These are phyloP conservation scores for Noctilio leporinus DNA, from an alignment of 2,113 vertebrate genomes.

Conservation along the genomic window DNA sequence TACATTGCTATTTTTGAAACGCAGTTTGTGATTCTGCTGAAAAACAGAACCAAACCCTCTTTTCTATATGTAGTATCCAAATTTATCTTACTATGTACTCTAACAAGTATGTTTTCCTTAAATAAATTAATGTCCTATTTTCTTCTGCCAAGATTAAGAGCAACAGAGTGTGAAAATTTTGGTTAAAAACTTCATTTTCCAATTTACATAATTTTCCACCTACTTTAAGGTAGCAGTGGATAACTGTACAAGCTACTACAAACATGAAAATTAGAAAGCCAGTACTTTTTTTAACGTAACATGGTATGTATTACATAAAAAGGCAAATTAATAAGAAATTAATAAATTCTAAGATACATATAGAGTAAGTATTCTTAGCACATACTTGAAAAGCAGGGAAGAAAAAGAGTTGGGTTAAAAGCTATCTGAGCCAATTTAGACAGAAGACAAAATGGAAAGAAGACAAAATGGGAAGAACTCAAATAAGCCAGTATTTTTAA, in stretches of 20 bases:
- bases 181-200: slow-evolving; percentile 9
- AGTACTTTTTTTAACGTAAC: neutral
- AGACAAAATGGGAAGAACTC: neutral
- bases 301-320: neutral
- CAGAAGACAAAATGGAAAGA: neutral
- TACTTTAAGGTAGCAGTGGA: neutral
- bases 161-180: neutral
- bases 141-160: neutral
- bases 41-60: neutral
- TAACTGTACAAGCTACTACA: neutral
- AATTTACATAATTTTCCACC: neutral
- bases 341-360: neutral
- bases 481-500: neutral
- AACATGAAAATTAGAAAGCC: slow-evolving; percentile 11
- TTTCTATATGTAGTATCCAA: neutral
- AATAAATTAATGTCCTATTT: slow-evolving; percentile 10
- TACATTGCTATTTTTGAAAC: neutral
- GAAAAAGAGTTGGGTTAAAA: neutral
- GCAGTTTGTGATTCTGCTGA: neutral
- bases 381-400: neutral
- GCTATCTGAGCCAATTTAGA: neutral
- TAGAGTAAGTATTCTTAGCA: neutral
- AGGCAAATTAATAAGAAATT: neutral
- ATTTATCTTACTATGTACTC: neutral
- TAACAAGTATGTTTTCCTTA: neutral